Evolutionary conservation across 2,113 vertebrate species (phyloP).

Genomic region (Pyxicephalus adspersus): DNA sequence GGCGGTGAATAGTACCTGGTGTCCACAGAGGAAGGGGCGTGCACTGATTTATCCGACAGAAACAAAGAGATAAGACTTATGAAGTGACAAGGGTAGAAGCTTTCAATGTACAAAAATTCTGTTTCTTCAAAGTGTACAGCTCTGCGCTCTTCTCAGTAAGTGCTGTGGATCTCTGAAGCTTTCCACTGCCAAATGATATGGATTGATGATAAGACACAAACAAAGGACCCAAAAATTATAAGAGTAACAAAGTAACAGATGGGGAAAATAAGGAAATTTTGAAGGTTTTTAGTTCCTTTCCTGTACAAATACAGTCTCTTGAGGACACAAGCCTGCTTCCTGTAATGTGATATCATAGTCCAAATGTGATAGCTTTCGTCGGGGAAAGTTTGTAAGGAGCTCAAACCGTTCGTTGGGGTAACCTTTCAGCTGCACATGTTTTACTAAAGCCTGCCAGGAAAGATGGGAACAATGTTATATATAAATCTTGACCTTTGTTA

Average conservation of each 20-base stretch:
- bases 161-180: neutral
- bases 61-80: neutral
- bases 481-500: too few relatives aligned
- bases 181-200: conserved; percentile 3
- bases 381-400: conserved; percentile 98
- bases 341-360: conserved; percentile 98
- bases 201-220: conserved; percentile 12
- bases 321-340: conserved; percentile 97
- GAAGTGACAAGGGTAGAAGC: neutral
- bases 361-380: conserved; percentile 96
- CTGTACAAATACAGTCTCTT: conserved; percentile 99
- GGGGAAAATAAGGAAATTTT: neutral
- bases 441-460: conserved; percentile 85
- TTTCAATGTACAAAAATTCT: neutral
- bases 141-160: neutral
- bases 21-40: neutral
- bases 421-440: conserved; percentile 93
- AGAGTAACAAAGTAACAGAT: conserved; percentile 56
- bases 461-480: neutral
- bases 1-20: neutral
- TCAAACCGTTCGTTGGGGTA: conserved; percentile 98
- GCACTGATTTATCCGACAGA: neutral
- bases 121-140: neutral
- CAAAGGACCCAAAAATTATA: neutral
- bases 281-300: conserved; percentile 90